Evolutionary conservation across 1,140 invertebrate genomes (phyloP).

Genomic region (Thalassaphorura encarpata): DNA sequence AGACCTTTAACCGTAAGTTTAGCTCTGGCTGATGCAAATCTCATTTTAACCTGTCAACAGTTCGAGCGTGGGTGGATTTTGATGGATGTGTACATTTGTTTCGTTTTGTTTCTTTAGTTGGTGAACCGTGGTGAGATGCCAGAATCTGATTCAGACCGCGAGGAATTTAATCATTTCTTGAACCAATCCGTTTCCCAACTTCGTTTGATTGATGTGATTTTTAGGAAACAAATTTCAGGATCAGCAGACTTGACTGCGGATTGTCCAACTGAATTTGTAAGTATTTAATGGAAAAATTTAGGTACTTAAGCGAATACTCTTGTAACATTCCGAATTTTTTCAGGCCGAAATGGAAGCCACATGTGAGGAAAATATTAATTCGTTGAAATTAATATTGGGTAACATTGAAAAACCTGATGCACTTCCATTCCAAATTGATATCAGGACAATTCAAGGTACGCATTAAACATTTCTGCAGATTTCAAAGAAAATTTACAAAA

Average conservation of each 20-base stretch:
- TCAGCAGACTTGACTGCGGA: too few species aligned
- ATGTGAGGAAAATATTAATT: constrained; percentile 60
- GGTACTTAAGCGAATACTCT: not conserved
- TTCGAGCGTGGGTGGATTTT: not conserved
- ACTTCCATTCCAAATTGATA: constrained; percentile 27
- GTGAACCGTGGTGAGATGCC: constrained; percentile 34
- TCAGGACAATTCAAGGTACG: constrained; percentile 28
- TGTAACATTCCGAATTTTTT: constrained; percentile 37
- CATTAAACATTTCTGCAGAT: too few species aligned
- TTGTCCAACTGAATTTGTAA: constrained; percentile 25
- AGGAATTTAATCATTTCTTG: constrained; percentile 49
- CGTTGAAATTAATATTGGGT: constrained; percentile 48
- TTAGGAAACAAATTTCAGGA: constrained; percentile 41
- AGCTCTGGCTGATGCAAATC: not conserved
- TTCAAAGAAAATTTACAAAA: too few species aligned
- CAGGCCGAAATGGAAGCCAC: constrained; percentile 63
- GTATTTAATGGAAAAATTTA: not conserved
- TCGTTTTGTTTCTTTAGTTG: constrained; percentile 9
- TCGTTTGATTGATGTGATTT: constrained; percentile 45
- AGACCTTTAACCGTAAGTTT: constrained; percentile 22
- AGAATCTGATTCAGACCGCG: constrained; percentile 56
- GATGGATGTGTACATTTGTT: not conserved
- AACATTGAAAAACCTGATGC: constrained; percentile 31
- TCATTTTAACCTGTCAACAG: not conserved
- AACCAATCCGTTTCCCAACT: constrained; percentile 47